phyloP scores from a whole-genome alignment of 2,113 vertebrate species.

The Haliaeetus leucogaster region DNA sequence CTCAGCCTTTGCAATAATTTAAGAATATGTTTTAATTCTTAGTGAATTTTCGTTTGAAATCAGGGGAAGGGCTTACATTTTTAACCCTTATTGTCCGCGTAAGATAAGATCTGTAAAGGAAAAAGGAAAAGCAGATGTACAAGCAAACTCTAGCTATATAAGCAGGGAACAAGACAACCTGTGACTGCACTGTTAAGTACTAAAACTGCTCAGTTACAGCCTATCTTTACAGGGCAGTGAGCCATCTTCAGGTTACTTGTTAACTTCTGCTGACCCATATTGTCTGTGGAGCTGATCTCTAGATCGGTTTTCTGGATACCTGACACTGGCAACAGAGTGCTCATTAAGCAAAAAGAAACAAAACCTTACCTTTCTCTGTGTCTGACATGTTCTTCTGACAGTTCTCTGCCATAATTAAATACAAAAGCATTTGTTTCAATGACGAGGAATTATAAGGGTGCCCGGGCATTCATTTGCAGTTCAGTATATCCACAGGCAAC shows the following conservation, averaged over 20 bases:
- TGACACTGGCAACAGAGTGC: neutral
- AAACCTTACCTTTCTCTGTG: neutral
- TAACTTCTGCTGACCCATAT: neutral
- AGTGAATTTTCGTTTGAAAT: neutral
- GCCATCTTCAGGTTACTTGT: neutral
- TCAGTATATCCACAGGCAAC: neutral
- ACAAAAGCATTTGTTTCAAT: neutral
- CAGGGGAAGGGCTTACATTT: neutral
- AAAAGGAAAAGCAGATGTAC: neutral
- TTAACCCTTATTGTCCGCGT: neutral
- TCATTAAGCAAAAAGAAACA: neutral
- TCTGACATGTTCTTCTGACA: neutral
- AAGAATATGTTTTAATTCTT: neutral
- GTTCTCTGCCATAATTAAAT: neutral
- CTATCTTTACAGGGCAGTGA: neutral
- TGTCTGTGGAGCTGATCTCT: neutral
- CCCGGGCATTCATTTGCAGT: neutral
- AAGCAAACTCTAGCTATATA: accelerated
- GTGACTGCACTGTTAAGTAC: neutral
- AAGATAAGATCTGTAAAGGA: neutral
- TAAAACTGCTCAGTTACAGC: accelerated
- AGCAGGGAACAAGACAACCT: neutral
- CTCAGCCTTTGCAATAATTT: neutral
- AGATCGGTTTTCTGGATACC: neutral
- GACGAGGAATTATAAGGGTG: neutral